A percentile compares a stretch with the other conserved stretches of the same genome.
These are phyloP conservation scores for Teleiodes luculella DNA, from an alignment of 2,888 invertebrate species.

Conservation along the genomic window DNA sequence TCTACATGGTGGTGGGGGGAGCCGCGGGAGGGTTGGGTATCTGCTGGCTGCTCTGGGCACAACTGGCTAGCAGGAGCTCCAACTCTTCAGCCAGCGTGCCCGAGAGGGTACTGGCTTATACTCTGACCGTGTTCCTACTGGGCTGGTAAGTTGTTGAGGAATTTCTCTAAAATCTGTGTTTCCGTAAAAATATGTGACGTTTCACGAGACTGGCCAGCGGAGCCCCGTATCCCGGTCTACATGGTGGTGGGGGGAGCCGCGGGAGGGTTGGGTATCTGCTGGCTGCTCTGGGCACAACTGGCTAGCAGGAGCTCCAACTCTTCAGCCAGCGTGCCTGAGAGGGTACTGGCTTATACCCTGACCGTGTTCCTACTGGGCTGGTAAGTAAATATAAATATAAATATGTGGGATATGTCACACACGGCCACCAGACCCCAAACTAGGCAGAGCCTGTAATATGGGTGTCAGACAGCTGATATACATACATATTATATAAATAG, in stretches of 20 bases:
- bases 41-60: conserved; percentile 82
- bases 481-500: no score
- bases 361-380: conserved; percentile 84
- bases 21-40: conserved; percentile 85
- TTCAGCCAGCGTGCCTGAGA: conserved; percentile 71
- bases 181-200: no score
- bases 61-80: conserved; percentile 80
- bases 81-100: conserved; percentile 75
- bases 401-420: no score
- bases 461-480: no score
- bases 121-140: conserved; percentile 83
- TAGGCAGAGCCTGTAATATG: no score
- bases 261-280: conserved; percentile 84
- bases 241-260: conserved; percentile 90
- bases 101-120: conserved; percentile 81
- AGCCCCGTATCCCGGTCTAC: conserved; percentile 88
- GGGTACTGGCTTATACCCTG: conserved; percentile 83
- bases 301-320: conserved; percentile 79
- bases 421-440: no score
- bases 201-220: conserved; percentile 88
- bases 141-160: conserved; percentile 75
- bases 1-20: conserved; percentile 92
- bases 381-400: conserved; percentile 66
- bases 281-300: conserved; percentile 83
- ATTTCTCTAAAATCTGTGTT: not conserved